Evolutionary conservation across 2,888 invertebrate genomes (phyloP).

Genomic region (Seira ritae): DNA sequence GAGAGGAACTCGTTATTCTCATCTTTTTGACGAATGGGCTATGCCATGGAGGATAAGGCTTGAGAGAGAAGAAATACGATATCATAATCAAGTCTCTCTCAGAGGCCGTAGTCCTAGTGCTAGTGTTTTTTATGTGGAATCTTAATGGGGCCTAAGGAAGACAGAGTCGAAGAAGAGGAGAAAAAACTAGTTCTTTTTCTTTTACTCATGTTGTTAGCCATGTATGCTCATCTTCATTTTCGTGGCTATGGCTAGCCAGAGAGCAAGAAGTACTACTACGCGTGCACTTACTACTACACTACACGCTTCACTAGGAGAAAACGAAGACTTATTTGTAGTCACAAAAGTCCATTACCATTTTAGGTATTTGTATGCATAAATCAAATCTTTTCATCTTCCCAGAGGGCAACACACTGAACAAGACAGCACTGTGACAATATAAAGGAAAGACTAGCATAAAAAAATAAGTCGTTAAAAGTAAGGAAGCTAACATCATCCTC

Average conservation of each 20-base stretch:
- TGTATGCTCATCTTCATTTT: conserved; percentile 22
- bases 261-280: no score
- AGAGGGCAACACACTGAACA: conserved; percentile 24
- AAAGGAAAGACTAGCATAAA: conserved; percentile 11
- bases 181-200: conserved; percentile 2
- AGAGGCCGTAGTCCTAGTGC: background rate
- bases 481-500: background rate
- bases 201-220: background rate
- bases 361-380: conserved; percentile 46
- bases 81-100: conserved; percentile 11
- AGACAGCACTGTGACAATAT: conserved; percentile 44
- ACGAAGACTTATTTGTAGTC: conserved; percentile 56
- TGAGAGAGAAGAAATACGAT: conserved; percentile 17
- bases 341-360: conserved; percentile 48
- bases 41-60: conserved; percentile 25
- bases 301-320: conserved; percentile 35
- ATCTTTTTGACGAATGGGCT: conserved; percentile 41
- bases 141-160: background rate
- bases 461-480: conserved; percentile 41
- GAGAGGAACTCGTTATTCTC: conserved; percentile 24
- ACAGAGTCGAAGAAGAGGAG: background rate
- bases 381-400: conserved; percentile 57
- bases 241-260: no score
- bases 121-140: background rate
- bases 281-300: background rate